phyloP scores from a whole-genome alignment of 1,140 invertebrate genomes.

The Fopius arisanus region DNA sequence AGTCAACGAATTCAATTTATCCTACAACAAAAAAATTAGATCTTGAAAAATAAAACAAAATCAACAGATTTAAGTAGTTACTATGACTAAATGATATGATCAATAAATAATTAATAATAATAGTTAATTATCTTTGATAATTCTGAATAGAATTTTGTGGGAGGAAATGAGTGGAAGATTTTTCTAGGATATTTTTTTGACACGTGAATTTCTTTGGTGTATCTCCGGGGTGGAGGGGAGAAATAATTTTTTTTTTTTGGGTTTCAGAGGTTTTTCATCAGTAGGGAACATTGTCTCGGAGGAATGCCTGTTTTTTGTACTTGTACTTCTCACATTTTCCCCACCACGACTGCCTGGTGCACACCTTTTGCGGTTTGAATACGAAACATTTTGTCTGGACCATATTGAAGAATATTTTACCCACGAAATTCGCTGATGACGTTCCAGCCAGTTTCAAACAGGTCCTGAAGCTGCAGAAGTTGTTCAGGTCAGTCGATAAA shows the following conservation, averaged over 20 bases:
- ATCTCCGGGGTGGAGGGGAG: neutral
- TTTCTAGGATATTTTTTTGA: neutral
- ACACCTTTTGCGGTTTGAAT: conserved; percentile 79
- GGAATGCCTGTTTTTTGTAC: conserved; percentile 75
- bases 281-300: conserved; percentile 78
- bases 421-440: conserved; percentile 86
- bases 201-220: neutral
- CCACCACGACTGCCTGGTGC: conserved; percentile 80
- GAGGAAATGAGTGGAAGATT: too few species aligned
- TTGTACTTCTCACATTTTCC: conserved; percentile 80
- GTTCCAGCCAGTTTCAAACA: conserved; percentile 88
- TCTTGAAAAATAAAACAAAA: too few species aligned
- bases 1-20: too few species aligned
- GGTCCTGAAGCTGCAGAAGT: conserved; percentile 80
- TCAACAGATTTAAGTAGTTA: too few species aligned
- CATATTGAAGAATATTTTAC: conserved; percentile 93
- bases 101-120: too few species aligned
- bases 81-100: too few species aligned
- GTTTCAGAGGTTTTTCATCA: too few species aligned
- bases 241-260: neutral
- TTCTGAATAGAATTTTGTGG: too few species aligned
- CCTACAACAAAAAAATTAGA: too few species aligned
- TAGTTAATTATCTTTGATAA: too few species aligned
- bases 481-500: neutral
- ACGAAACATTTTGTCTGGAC: conserved; percentile 92